Conservation (phyloP, 2,888 invertebrate genomes). For the Scaptomyza caliginosa region DNA sequence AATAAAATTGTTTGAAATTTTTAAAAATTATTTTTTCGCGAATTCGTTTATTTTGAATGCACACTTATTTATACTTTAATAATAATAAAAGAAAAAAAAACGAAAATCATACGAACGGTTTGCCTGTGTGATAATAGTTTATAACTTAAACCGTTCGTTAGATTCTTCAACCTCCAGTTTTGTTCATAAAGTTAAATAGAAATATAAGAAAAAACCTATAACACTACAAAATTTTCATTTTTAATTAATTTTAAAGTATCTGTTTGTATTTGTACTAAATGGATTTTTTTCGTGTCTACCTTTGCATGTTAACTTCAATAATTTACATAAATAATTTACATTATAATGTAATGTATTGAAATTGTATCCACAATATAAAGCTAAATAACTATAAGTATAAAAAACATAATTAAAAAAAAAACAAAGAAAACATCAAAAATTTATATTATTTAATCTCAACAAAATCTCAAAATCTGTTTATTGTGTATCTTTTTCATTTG, state of each 20-base stretch:
- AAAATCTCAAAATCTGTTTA: constrained; percentile 49
- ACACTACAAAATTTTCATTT: constrained; percentile 37
- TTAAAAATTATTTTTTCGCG: too few species aligned
- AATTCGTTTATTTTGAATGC: background rate
- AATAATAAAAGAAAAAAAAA: too few species aligned
- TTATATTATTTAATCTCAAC: background rate
- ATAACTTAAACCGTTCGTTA: constrained; percentile 80
- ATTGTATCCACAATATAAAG: constrained; percentile 72
- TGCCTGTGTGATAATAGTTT: constrained; percentile 85
- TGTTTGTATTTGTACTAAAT: constrained; percentile 52
- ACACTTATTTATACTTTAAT: too few species aligned
- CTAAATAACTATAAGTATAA: constrained; percentile 70
- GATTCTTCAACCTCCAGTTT: constrained; percentile 27
- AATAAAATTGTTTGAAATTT: background rate
- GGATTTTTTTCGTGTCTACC: constrained; percentile 67
- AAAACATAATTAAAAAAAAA: constrained; percentile 72
- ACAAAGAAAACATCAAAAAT: constrained; percentile 36
- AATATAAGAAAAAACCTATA: constrained; percentile 25
- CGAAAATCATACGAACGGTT: constrained; percentile 68
- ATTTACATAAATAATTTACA: constrained; percentile 41
- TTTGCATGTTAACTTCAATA: constrained; percentile 75
- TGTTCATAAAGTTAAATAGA: constrained; percentile 53
- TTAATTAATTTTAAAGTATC: constrained; percentile 66
- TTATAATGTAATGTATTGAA: constrained; percentile 57
- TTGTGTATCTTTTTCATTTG: background rate